Conservation (phyloP, 2,888 invertebrate genomes). For the Tethea ocularis region DNA sequence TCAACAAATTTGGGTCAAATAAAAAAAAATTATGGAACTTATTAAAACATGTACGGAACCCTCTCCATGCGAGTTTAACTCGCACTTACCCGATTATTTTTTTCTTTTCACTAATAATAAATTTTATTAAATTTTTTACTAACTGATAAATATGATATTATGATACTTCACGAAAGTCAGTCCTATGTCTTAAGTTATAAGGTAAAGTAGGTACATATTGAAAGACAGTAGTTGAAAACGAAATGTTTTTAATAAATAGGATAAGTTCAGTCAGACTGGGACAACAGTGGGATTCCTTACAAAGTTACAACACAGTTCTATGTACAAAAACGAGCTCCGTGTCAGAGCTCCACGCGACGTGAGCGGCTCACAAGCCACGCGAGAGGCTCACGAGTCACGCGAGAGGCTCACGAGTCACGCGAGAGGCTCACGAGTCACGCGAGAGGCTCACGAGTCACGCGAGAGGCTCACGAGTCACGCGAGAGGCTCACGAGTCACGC, state of each 20-base stretch:
- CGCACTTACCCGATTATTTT: too few relatives aligned
- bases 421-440: too few relatives aligned
- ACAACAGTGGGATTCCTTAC: constrained; percentile 47
- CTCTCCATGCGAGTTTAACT: too few relatives aligned
- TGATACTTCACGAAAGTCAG: too few relatives aligned
- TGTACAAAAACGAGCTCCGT: constrained; percentile 38
- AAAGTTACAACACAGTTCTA: constrained; percentile 47
- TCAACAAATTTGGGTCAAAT: too few relatives aligned
- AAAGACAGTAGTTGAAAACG: constrained; percentile 41
- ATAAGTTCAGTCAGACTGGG: constrained; percentile 52
- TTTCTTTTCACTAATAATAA: too few relatives aligned
- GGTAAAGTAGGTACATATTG: constrained; percentile 25
- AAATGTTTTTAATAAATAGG: constrained; percentile 58
- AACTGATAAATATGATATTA: too few relatives aligned
- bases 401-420: too few relatives aligned
- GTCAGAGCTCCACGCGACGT: constrained; percentile 6
- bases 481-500: constrained; percentile 13
- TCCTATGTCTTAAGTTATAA: neutral
- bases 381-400: constrained; percentile 13
- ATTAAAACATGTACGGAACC: too few relatives aligned
- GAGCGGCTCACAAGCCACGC: neutral
- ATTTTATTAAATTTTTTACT: too few relatives aligned
- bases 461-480: neutral
- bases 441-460: constrained; percentile 8
- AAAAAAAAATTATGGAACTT: too few relatives aligned